phyloP scores from a whole-genome alignment of 2,113 vertebrate species.

The Thamnophis sirtalis region DNA sequence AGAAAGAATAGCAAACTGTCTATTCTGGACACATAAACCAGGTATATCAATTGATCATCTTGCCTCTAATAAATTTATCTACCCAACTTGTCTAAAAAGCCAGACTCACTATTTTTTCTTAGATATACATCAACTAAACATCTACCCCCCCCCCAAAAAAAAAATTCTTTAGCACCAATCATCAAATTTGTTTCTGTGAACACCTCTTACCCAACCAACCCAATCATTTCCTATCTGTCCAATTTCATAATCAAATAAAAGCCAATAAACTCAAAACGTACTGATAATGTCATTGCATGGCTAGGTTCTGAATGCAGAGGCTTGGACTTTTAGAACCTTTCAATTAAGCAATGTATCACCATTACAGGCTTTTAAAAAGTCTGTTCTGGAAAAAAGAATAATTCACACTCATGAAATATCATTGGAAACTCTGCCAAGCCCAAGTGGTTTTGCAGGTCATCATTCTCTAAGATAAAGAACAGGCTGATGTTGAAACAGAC shows the following conservation, averaged over 20 bases:
- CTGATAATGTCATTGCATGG: background rate
- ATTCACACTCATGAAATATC: slow-evolving; percentile 38
- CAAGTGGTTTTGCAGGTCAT: background rate
- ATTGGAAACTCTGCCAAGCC: slow-evolving; percentile 41
- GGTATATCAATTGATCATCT: background rate
- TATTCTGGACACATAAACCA: background rate
- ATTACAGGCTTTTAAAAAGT: background rate
- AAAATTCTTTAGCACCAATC: background rate
- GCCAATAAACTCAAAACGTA: background rate
- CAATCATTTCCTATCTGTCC: background rate
- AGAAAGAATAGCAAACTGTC: background rate
- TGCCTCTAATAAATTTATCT: background rate
- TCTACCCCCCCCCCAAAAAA: background rate
- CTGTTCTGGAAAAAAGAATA: background rate
- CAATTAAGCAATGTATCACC: background rate
- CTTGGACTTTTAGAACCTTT: background rate
- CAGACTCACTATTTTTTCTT: background rate
- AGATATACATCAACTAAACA: background rate
- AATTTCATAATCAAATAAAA: background rate
- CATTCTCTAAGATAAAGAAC: background rate
- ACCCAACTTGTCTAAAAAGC: background rate
- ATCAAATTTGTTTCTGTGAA: background rate
- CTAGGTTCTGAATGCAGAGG: background rate
- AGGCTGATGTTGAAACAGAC: background rate
- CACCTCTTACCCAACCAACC: background rate